A percentile compares a stretch with the other conserved stretches of the same genome.
phyloP scores from a whole-genome alignment of 2,113 vertebrate genomes.

The Epinephelus cyanopodus region DNA sequence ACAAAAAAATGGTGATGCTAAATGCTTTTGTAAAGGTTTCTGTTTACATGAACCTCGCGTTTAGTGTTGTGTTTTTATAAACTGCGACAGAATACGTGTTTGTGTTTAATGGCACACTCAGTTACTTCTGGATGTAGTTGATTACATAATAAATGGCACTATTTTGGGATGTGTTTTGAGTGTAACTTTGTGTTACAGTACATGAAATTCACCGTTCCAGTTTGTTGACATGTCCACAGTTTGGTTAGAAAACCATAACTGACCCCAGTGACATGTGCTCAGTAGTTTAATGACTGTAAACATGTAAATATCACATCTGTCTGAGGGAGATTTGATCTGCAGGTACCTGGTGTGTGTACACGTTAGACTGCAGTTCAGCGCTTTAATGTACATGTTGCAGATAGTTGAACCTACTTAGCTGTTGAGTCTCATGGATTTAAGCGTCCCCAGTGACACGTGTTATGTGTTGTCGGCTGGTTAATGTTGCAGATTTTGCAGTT shows the following conservation, averaged over 20 bases:
- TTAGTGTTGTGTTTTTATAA: not conserved
- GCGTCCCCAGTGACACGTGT: not conserved
- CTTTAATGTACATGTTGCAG: not conserved
- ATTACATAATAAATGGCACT: not conserved
- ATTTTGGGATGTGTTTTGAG: not conserved
- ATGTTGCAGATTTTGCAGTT: slow-evolving; percentile 34
- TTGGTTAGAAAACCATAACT: too few species aligned
- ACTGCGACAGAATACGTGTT: too few species aligned
- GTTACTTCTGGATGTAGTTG: not conserved
- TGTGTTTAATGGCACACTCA: not conserved
- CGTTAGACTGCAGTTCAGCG: not conserved
- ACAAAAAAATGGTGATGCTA: too few species aligned
- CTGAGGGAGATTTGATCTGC: not conserved
- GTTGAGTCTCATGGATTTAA: not conserved
- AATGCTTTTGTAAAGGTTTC: too few species aligned
- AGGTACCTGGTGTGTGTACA: not conserved
- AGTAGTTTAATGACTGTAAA: not conserved
- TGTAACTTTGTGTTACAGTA: not conserved
- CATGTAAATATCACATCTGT: not conserved
- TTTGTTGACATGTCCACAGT: not conserved
- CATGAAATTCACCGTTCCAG: not conserved
- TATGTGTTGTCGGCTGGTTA: slow-evolving; percentile 2
- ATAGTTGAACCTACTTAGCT: too few species aligned
- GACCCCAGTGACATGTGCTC: too few species aligned
- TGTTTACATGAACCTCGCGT: too few species aligned